A percentile compares a stretch with the other conserved stretches of the same genome.
phyloP scores from a whole-genome alignment of 2,888 invertebrate species.

The Cephonodes hylas region DNA sequence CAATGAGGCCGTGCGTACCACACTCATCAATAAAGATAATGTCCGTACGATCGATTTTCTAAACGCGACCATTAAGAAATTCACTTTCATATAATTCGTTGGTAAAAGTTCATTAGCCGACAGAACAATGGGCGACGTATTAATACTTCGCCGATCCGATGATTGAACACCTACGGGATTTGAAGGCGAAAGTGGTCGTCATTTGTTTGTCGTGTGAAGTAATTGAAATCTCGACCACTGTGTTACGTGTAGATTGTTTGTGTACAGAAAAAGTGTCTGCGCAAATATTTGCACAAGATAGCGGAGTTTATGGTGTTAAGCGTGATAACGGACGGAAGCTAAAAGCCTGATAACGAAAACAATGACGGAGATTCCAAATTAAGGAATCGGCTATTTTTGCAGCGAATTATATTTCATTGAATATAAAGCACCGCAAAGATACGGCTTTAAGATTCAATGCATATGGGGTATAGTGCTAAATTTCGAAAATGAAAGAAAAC shows the following conservation, averaged over 20 bases:
- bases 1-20: slow-evolving; percentile 30
- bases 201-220: slow-evolving; percentile 44
- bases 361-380: slow-evolving; percentile 18
- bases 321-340: background rate
- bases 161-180: slow-evolving; percentile 54
- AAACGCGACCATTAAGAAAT: slow-evolving; percentile 55
- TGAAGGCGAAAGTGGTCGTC: slow-evolving; percentile 60
- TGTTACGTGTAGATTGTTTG: slow-evolving; percentile 41
- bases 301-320: background rate
- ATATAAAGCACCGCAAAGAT: background rate
- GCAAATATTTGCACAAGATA: slow-evolving; percentile 2
- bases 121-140: slow-evolving; percentile 51
- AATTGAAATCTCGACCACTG: slow-evolving; percentile 53
- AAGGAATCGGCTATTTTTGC: background rate
- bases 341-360: slow-evolving; percentile 3
- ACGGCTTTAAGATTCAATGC: background rate
- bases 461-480: background rate
- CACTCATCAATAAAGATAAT: slow-evolving; percentile 38
- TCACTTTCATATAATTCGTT: slow-evolving; percentile 56
- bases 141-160: slow-evolving; percentile 42
- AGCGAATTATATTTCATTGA: background rate
- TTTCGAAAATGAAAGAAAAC: too few relatives aligned
- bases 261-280: background rate
- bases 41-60: slow-evolving; percentile 48
- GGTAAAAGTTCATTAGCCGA: slow-evolving; percentile 66